A percentile compares a stretch with the other conserved stretches of the same genome.
Evolutionary conservation across 2,797 vertebrate genomes (phyloP).

Genomic region (Rhabdomys pumilio): DNA sequence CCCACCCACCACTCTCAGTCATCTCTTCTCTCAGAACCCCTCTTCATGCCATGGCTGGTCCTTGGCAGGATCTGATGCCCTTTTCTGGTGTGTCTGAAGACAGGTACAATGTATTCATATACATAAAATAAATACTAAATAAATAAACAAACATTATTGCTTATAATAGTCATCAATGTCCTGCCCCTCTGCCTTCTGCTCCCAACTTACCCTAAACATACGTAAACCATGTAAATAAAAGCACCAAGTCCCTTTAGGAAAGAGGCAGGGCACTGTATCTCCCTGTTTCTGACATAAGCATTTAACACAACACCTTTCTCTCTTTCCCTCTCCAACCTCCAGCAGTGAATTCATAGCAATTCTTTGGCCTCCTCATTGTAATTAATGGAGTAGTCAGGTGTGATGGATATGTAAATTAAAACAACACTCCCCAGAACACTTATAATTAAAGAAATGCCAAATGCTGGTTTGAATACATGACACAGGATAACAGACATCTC

Average conservation of each 20-base stretch:
- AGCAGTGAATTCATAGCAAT: background rate
- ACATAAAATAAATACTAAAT: too few relatives aligned
- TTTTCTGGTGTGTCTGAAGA: too few relatives aligned
- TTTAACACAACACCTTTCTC: background rate
- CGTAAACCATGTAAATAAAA: background rate
- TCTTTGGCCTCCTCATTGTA: background rate
- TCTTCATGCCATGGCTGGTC: too few relatives aligned
- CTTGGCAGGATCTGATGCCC: too few relatives aligned
- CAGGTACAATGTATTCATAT: too few relatives aligned
- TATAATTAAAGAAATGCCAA: background rate
- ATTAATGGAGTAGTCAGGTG: background rate
- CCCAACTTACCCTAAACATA: background rate
- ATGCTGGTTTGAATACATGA: too few relatives aligned
- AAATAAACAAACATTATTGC: too few relatives aligned
- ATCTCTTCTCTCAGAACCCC: too few relatives aligned
- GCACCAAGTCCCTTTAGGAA: background rate
- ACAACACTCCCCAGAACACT: background rate
- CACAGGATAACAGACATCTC: too few relatives aligned
- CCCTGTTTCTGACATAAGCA: background rate
- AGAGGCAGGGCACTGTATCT: slow-evolving; percentile 2
- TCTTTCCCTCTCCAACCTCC: background rate
- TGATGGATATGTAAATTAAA: slow-evolving; percentile 6
- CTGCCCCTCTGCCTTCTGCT: background rate
- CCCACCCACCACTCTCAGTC: too few relatives aligned
- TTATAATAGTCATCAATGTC: background rate